Evolutionary conservation across 2,888 invertebrate species (phyloP), one percentile per base, ranked within the genome.

Genomic region (Pollenia angustigena): DNA sequence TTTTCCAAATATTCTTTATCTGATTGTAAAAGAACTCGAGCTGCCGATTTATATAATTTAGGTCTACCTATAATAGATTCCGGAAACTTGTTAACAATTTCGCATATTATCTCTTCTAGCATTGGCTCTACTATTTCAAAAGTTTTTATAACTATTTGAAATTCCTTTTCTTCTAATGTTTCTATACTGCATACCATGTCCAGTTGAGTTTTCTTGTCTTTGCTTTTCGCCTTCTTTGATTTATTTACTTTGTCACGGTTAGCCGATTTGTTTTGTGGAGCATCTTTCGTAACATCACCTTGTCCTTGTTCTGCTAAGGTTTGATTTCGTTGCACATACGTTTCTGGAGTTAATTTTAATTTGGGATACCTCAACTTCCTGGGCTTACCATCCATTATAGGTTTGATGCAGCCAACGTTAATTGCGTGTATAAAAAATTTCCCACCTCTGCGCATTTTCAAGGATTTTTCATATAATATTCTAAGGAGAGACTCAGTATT

Each of bases 381-480:
- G 23, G 88, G 85, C 0, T 89, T 88, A 46, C 90, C 89, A 69
- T 90, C 89, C 84, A 90, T 88, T 66, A 92, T 64, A 0, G 92
- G 91, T 2, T 91, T 90, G 6, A 93, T 91, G 46, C 90, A 91
- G 0, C 92, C 91, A 0, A 92, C 90, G 90, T 95, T 95, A 76
- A 96, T 94, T 3, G 95, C 95, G 89, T 96, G 96, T 8, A 96
- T 92, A 85, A 93, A 93, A 85, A 92, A 93, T 81, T 92, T 92
- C 14, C 91, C 93, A 18, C 91, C 91, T 6, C 90, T 90, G 1
- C 91, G 91, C 89, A 93, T 91, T 81, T 90, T 89, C 1, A 90
- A 0, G 0, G 92, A 90, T 58, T 95, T 96, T 50, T 93, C 93
- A 0, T 93, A 94, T 14, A 96, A 91, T 0, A 94, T 93, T 0